Base-by-base conservation (phyloP, 2,113 vertebrate genomes). In the Ranitomeya variabilis region DNA sequence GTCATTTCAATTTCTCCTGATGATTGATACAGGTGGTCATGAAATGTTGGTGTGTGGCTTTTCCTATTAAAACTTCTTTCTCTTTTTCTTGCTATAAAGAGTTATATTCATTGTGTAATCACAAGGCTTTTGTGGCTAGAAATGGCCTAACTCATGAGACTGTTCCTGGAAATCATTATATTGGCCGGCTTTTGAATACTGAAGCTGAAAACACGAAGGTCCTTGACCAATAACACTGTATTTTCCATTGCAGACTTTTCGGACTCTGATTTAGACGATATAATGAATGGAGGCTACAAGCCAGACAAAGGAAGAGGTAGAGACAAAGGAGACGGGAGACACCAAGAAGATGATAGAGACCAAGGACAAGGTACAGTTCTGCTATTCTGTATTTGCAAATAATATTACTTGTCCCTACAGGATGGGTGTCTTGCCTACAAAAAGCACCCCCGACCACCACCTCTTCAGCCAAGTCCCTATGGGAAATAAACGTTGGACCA, bases 291-390 rank as follows among this genome's bases (percentile, higher is more conserved):
- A 0, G 86, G 66, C 37, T 98, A 98, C 92, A 95, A 92, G 37
- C 98, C 98, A 0, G 97, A 98, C 89, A 96, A 96, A 90, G 95
- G 95, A 88, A 97, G 95, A 94, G 97, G 97, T 97, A 92, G 55
- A 37, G 71, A 45, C 37, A 45, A 45, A 45, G 37, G 37, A 45
- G 37, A 45, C 37, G 37, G 37, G 37, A 45, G 37, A 45, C 5
- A 45, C 37, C 37, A 45, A 45, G 37, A 31, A 31, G 26, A 31
- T 31, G 2, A 31, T 31, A 31, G 26, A 31, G 26, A 31, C 26
- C 26, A 31, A 31, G 26, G 26, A 31, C 1, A 31, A 31, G 26
- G 26, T 31, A 31, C 26, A 31, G 26, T 31, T 31, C 26, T 31
- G 26, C 26, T 31, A 31, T 31, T 31, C 26, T 31, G 26, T 31